Conservation (phyloP, 2,797 vertebrate genomes). For the Cottoperca gobio region DNA sequence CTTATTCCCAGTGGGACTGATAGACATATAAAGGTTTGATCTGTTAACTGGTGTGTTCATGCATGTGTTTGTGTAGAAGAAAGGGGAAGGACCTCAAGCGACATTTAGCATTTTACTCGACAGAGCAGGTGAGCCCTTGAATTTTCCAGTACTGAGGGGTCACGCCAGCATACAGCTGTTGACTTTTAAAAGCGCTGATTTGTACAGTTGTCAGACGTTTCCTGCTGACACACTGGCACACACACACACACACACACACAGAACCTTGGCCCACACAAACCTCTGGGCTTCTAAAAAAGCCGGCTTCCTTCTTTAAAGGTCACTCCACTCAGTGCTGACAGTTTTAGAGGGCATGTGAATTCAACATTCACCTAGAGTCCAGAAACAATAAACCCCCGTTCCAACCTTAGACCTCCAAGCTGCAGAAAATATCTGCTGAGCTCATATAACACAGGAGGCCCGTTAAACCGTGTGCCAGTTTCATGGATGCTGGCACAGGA, state of each 20-base stretch:
- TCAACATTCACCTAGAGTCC: conserved; percentile 40
- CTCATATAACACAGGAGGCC: conserved; percentile 32
- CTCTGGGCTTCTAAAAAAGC: conserved; percentile 22
- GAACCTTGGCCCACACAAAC: conserved; percentile 31
- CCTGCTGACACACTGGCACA: conserved; percentile 58
- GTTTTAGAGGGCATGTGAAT: conserved; percentile 65
- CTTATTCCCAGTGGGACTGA: conserved; percentile 8
- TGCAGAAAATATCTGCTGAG: conserved; percentile 41
- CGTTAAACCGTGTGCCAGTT: conserved; percentile 34
- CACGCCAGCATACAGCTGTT: conserved; percentile 62
- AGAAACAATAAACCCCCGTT: conserved; percentile 62
- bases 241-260: conserved; percentile 24
- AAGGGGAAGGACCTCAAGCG: background rate
- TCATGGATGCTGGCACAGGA: conserved; percentile 32
- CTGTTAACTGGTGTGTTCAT: conserved; percentile 6
- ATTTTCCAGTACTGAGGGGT: conserved; percentile 62
- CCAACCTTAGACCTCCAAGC: conserved; percentile 44
- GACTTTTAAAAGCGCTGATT: conserved; percentile 76
- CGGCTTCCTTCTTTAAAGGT: conserved; percentile 68
- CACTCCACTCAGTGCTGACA: conserved; percentile 58
- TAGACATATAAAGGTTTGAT: conserved; percentile 22
- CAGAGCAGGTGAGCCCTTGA: conserved; percentile 55
- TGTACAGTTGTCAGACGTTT: conserved; percentile 74
- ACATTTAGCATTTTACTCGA: conserved; percentile 28
- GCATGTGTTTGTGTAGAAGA: conserved; percentile 11